These are phyloP conservation scores for Dendrocincla tyrannina DNA, from an alignment of 2,797 vertebrate species.

Conservation along the genomic window DNA sequence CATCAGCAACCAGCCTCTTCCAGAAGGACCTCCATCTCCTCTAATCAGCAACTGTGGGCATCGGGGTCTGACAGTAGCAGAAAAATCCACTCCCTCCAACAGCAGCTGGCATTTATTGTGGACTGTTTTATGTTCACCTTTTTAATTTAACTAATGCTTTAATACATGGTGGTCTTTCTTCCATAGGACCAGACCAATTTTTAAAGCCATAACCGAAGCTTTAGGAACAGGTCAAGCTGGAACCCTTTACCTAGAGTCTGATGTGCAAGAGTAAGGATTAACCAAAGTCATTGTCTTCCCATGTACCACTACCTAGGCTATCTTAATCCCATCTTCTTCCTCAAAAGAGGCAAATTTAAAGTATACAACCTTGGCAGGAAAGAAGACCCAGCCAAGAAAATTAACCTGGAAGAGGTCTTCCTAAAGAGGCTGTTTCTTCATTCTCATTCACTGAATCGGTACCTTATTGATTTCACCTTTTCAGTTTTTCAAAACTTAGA, in stretches of 20 bases:
- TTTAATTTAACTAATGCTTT: slow-evolving; percentile 42
- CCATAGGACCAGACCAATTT: slow-evolving; percentile 21
- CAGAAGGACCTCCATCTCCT: slow-evolving; percentile 58
- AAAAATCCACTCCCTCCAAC: slow-evolving; percentile 24
- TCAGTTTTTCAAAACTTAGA: background rate
- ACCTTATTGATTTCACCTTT: background rate
- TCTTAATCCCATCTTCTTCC: background rate
- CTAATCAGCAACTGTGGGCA: slow-evolving; percentile 45
- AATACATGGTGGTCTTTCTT: slow-evolving; percentile 36
- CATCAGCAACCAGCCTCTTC: background rate
- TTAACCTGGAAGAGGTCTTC: background rate
- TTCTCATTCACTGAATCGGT: background rate
- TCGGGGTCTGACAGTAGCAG: slow-evolving; percentile 48
- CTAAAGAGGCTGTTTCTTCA: background rate
- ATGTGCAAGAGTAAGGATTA: slow-evolving; percentile 8
- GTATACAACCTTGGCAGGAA: background rate
- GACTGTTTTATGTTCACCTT: slow-evolving; percentile 1
- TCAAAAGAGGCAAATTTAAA: background rate
- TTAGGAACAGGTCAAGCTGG: slow-evolving; percentile 31
- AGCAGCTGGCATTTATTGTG: slow-evolving; percentile 23
- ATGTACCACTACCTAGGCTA: background rate
- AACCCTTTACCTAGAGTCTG: background rate
- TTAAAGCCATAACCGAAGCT: slow-evolving; percentile 56
- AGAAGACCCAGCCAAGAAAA: background rate
- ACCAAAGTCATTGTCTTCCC: slow-evolving; percentile 42